Evolutionary conservation across 2,113 vertebrate genomes (phyloP), one percentile per base, ranked within the genome.

Genomic region (Elaphurus davidianus): DNA sequence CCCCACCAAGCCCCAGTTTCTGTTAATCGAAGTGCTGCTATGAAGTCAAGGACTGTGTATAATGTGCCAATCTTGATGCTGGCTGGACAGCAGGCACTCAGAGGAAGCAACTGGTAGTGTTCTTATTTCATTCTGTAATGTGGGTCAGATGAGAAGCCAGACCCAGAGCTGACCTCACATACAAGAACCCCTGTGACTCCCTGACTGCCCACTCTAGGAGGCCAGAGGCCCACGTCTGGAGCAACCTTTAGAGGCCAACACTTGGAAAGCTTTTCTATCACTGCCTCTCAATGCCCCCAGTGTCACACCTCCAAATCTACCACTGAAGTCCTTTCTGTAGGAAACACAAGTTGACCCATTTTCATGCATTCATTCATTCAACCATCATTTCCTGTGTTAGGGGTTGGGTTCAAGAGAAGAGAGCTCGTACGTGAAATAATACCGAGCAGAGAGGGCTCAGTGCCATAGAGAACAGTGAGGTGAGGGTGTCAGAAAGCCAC

Each of bases 61-160:
- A 6, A 11, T 0, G 25, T 16, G 50, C 50, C n/a, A 30, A 0
- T 30, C 10, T 90, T 4, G 3, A 12, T 0, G 40, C 3, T 1
- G 17, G 43, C 14, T 28, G 55, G 50, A 19, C 0, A 27, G 40
- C 21, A 7, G 23, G 11, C 7, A 1, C 43, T 23, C 25, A 40
- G 4, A 33, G 16, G 25, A 43, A n/a, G 30, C 16, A 10, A 54
- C 16, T 1, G 0, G 19, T 16, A 21, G 27, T 54, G 76, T 50
- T 43, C 47, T 16, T 4, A 54, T 43, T 17, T 57, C 36, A 27
- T 52, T 45, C 62, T 33, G 1, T 4, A 67, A 64, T 9, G 3
- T 4, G 16, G 55, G 36, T 40, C 45, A 19, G 12, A 4, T 3
- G 60, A 78, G 62, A 87, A 54, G 50, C 40, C 50, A n/a, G 78